Conservation (phyloP, 2,888 invertebrate species). For the Heliconius aoede region DNA sequence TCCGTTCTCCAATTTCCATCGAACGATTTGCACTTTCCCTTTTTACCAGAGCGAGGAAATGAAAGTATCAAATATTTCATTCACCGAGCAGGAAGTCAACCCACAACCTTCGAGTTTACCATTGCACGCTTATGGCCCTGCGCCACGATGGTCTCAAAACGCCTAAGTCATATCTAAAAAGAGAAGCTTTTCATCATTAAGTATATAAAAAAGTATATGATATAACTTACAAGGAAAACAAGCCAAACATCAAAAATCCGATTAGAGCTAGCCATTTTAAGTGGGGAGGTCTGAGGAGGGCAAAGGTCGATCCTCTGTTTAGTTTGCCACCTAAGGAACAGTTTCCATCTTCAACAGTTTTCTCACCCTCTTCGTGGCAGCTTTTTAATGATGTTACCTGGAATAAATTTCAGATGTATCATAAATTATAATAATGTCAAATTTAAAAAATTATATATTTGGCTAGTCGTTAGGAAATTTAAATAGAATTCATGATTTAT, state of each 20-base stretch:
- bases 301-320: constrained; percentile 44
- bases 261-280: constrained; percentile 70
- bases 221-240: constrained; percentile 71
- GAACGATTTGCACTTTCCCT: too few species aligned
- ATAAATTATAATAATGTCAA: neutral
- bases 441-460: neutral
- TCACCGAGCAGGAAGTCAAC: too few species aligned
- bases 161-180: too few species aligned
- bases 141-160: too few species aligned
- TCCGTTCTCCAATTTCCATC: too few species aligned
- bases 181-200: neutral
- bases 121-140: too few species aligned
- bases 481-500: too few species aligned
- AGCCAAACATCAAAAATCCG: constrained; percentile 73
- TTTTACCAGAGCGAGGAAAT: too few species aligned
- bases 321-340: constrained; percentile 37
- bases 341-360: constrained; percentile 47
- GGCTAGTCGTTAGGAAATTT: too few species aligned
- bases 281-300: constrained; percentile 67
- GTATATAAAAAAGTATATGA: neutral
- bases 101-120: too few species aligned
- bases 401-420: neutral
- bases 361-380: constrained; percentile 48
- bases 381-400: constrained; percentile 67
- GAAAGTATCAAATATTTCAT: too few species aligned